phyloP scores from a whole-genome alignment of 2,888 invertebrate genomes.

The Cataglyphis rosenhaueri region DNA sequence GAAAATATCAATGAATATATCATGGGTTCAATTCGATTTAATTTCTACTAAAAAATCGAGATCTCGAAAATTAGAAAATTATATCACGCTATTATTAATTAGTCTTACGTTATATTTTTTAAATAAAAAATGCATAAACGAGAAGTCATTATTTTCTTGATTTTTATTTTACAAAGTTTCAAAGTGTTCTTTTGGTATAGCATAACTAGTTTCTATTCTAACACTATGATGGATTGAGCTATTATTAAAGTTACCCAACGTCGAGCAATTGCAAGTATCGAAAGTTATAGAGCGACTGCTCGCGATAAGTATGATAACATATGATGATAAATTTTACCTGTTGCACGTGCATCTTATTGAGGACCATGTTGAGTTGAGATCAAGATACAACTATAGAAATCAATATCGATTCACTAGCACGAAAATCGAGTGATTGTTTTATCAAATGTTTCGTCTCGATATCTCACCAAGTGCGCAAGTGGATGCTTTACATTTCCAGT shows the following conservation, averaged over 20 bases:
- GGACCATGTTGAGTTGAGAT: slow-evolving; percentile 33
- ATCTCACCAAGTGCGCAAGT: neutral
- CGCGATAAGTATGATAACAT: neutral
- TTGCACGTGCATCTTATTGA: neutral
- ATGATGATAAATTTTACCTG: slow-evolving; percentile 47
- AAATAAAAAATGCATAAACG: neutral
- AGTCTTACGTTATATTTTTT: neutral
- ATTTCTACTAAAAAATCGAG: neutral
- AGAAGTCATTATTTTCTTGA: neutral
- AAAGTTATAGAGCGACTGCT: neutral
- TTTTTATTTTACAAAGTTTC: slow-evolving; percentile 7
- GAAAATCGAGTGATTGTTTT: neutral
- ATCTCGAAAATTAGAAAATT: neutral
- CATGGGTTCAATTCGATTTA: neutral
- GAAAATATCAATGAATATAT: neutral
- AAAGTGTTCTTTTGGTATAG: neutral
- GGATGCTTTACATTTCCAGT: neutral
- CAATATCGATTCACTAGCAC: neutral
- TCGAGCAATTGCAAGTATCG: neutral
- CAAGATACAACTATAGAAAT: neutral
- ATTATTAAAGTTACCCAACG: neutral
- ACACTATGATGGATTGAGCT: neutral
- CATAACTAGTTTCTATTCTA: neutral
- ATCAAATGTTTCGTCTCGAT: neutral
- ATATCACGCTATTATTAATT: neutral